Conservation (phyloP, 2,888 invertebrate genomes). For the Epicampocera succincta region DNA sequence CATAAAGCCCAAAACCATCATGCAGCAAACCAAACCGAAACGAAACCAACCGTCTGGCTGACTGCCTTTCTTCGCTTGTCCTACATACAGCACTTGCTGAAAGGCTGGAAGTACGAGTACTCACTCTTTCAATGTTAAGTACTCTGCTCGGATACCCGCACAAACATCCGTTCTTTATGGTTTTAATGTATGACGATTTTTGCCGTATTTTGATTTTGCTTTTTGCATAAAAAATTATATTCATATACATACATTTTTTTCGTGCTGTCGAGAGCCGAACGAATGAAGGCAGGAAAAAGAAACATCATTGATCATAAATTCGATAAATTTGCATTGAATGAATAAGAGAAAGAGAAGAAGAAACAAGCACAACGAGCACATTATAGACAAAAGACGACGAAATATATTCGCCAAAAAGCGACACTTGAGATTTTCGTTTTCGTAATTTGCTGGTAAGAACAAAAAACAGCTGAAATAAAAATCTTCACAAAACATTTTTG, state of each 20-base stretch:
- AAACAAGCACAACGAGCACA: conserved; percentile 1
- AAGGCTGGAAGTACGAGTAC: conserved; percentile 21
- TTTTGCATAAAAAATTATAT: conserved; percentile 47
- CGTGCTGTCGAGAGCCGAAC: conserved; percentile 31
- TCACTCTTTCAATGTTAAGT: conserved; percentile 15
- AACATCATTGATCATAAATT: conserved; percentile 69
- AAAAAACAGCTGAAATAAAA: conserved; percentile 55
- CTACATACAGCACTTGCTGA: conserved; percentile 67
- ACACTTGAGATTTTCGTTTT: conserved; percentile 50
- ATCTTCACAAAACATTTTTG: conserved; percentile 59
- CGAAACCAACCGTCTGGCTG: conserved; percentile 5
- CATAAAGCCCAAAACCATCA: conserved; percentile 21
- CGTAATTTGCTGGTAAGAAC: conserved; percentile 55
- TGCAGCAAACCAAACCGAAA: conserved; percentile 24
- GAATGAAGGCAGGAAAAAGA: conserved; percentile 28
- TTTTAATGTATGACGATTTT: conserved; percentile 14
- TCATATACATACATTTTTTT: conserved; percentile 25
- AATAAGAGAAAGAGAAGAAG: conserved; percentile 32
- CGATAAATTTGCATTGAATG: conserved; percentile 70
- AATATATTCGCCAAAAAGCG: conserved; percentile 30
- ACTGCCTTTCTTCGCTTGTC: conserved; percentile 47
- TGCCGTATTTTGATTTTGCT: conserved; percentile 16
- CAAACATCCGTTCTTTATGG: conserved; percentile 38
- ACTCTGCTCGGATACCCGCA: conserved; percentile 28
- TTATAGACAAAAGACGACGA: conserved; percentile 58